A percentile compares a stretch with the other conserved stretches of the same genome.
Evolutionary conservation across 2,888 invertebrate species (phyloP).

Genomic region (Tetanocera ferruginea): DNA sequence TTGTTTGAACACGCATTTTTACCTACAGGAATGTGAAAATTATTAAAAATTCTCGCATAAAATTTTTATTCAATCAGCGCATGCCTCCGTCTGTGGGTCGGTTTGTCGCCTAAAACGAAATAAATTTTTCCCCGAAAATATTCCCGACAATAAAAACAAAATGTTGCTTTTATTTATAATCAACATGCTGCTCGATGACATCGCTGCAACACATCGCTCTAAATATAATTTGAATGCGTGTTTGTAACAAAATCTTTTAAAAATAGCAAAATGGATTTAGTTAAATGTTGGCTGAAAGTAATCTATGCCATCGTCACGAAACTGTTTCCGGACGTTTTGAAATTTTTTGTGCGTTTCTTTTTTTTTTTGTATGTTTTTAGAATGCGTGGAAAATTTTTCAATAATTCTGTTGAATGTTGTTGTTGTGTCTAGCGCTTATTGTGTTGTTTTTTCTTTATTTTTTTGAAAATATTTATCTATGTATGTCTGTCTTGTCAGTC

Average conservation of each 20-base stretch:
- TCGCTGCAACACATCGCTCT: constrained; percentile 28
- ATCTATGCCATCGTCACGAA: background rate
- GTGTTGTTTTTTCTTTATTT: background rate
- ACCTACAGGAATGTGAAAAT: too few species aligned
- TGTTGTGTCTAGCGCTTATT: background rate
- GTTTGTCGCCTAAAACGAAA: background rate
- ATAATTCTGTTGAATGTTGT: background rate
- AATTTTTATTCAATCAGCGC: too few species aligned
- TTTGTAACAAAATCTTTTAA: constrained; percentile 9
- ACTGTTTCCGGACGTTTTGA: constrained; percentile 14
- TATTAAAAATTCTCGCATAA: too few species aligned
- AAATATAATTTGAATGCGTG: constrained; percentile 33
- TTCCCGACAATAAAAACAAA: background rate
- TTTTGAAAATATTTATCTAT: too few species aligned
- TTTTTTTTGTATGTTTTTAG: background rate
- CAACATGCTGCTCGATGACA: constrained; percentile 20
- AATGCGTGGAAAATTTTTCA: background rate
- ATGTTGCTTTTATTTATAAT: constrained; percentile 37
- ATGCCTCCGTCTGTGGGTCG: background rate
- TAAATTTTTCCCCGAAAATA: background rate
- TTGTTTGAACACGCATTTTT: too few species aligned
- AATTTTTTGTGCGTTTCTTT: background rate
- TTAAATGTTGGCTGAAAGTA: background rate
- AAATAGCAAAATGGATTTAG: constrained; percentile 26
- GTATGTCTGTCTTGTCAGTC: too few species aligned